Evolutionary conservation across 2,888 invertebrate genomes (phyloP), one percentile per base, ranked within the genome.

Genomic region (Magallana nippona): DNA sequence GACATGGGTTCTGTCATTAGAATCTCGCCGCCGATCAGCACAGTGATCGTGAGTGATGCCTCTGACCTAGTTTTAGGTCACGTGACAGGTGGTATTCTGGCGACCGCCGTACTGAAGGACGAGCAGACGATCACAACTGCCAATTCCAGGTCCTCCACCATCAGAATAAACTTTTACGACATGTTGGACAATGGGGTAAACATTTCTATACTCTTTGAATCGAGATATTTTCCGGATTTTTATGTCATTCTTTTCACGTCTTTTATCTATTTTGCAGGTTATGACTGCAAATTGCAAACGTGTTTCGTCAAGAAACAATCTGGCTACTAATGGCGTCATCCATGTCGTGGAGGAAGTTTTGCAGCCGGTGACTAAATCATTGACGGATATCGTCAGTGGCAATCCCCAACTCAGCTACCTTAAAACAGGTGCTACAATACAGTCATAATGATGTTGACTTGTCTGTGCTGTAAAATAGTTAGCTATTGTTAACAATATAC

Each of bases 281-380:
- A 91, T 95, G 55, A 96, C 96, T 10, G 96, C 96, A 13, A 97
- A 97, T 92, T 97, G 97, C 93, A 96, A 96, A 27, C 95, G 95
- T 80, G 94, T 97, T 57, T 95, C 94, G 58, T 95, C 95, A 85
- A 94, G 95, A 55, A 96, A 97, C 92, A 95, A 96, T 89, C 94
- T 95, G 82, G 96, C 96, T 0, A 95, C 95, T 71, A 96, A 96
- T 91, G 96, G 96, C 19, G 95, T 96, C 82, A 95, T 96, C 17
- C 96, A 97, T 91, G 94, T 96, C 0, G 94, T 96, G 19, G 95
- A 95, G 79, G 95, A 95, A n/a, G 95, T 96, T 5, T 94, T 96
- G 78, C 93, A 94, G 78, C 96, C 96, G 0, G 91, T 91, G 0
- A 89, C 90, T 8, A 95, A 95, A 86, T 95, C 95, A 78, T 93